A percentile compares a stretch with the other conserved stretches of the same genome.
Evolutionary conservation across 2,888 invertebrate genomes (phyloP).

Genomic region (Poecilobothrus nobilitatus): DNA sequence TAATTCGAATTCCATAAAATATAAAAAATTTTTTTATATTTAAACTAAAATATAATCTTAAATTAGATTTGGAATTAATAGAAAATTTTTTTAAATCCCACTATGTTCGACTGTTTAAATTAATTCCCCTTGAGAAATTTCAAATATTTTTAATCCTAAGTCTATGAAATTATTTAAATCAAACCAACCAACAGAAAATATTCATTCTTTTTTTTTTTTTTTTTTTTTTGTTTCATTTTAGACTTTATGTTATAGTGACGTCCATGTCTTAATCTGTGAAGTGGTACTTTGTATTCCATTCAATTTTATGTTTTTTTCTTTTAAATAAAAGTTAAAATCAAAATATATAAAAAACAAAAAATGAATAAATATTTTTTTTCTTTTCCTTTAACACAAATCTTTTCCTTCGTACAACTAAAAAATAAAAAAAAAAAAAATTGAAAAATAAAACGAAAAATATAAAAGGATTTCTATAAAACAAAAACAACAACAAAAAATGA

Average conservation of each 20-base stretch:
- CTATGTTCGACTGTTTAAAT: too few relatives aligned
- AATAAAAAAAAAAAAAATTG: too few relatives aligned
- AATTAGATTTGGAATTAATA: too few relatives aligned
- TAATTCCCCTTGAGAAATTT: neutral
- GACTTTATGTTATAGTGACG: neutral
- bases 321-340: neutral
- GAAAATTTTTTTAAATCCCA: too few relatives aligned
- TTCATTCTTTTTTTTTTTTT: neutral
- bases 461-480: neutral
- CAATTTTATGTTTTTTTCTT: neutral
- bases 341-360: neutral
- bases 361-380: neutral
- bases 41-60: too few relatives aligned
- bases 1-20: too few relatives aligned
- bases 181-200: too few relatives aligned
- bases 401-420: neutral
- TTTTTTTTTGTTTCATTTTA: neutral
- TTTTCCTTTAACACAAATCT: neutral
- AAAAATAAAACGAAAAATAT: too few relatives aligned
- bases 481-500: neutral
- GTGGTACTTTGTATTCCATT: too few relatives aligned
- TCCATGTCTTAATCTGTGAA: neutral
- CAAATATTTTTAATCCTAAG: neutral
- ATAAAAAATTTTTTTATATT: too few relatives aligned
- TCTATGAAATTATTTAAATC: neutral